phyloP scores from a whole-genome alignment of 1,140 invertebrate genomes.

The Coelopa frigida region DNA sequence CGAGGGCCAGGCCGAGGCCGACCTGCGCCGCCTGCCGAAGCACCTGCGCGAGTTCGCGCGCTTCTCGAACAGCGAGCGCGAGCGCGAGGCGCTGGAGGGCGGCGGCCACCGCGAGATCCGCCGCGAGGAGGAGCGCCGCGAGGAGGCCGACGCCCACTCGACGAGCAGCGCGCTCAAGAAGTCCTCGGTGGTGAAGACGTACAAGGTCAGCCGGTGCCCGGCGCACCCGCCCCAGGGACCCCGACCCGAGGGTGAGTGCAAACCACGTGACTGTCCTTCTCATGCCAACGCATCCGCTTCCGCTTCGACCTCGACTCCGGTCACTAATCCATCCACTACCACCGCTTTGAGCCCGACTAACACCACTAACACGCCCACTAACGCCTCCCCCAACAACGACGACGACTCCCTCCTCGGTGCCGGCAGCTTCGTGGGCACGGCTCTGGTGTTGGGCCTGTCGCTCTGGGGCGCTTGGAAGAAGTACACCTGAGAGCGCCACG shows the following conservation, averaged over 20 bases:
- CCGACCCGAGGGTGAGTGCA: constrained; percentile 15
- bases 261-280: constrained; percentile 4
- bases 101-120: constrained; percentile 27
- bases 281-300: background rate
- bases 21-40: constrained; percentile 57
- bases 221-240: constrained; percentile 27
- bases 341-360: constrained; percentile 8
- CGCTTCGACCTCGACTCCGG: background rate
- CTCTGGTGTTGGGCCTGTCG: constrained; percentile 32
- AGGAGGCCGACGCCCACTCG: constrained; percentile 46
- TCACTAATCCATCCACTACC: constrained; percentile 2
- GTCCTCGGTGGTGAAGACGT: constrained; percentile 37
- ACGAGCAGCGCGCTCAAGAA: constrained; percentile 34
- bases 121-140: constrained; percentile 30
- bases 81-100: constrained; percentile 21
- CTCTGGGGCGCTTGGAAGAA: constrained; percentile 36
- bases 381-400: background rate
- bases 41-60: constrained; percentile 67
- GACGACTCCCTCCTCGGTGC: constrained; percentile 13
- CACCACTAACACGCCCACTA: constrained; percentile 2
- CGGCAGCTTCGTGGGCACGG: constrained; percentile 30
- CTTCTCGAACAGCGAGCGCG: constrained; percentile 25
- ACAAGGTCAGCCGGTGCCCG: constrained; percentile 35
- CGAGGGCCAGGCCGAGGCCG: constrained; percentile 49
- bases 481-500: constrained; percentile 11